Evolutionary conservation across 2,797 vertebrate species (phyloP), one percentile per base, ranked within the genome.

Genomic region (Cyclura pinguis): DNA sequence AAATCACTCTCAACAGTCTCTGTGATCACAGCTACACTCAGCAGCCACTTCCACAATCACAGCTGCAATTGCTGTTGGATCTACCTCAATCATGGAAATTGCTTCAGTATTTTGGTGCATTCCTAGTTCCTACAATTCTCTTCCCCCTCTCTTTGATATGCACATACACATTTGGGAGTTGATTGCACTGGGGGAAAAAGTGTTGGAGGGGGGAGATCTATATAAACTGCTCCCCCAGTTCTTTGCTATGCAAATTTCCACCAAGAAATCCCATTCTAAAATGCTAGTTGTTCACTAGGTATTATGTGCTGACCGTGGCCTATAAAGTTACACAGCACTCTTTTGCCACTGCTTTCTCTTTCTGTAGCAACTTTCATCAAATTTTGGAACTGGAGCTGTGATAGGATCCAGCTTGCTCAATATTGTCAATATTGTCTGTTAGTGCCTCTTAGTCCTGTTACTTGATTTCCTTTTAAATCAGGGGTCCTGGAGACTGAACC

Each of bases 11-110:
- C 10, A 38, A 69, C 13, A 16, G 47, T 59, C 18, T 62, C 86
- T 81, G 47, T 55, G 32, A 80, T 69, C 22, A 72, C 24, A 27
- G 72, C 35, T 86, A 59, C 38, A 64, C 32, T 38, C 77, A 52
- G 47, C 47, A 81, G 64, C n/a, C 52, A 81, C 57, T 88, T 69
- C 77, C 32, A 72, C n/a, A 80, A 72, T 81, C 62, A 88, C 47
- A 55, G 86, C 62, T 55, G n/a, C 86, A 69, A 38, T 80, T 81
- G 52, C 42, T 59, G 13, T 64, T 47, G 77, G 42, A 18, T 20
- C 78, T 73, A 13, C 87, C 47, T 55, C 22, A 50, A 82, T 82
- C 64, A 72, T 32, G 35, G 32, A 88, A 81, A 81, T 32, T 38
- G 78, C 64, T 38, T 82, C n/a, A 10, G 50, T 73, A 27, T 72